Percentiles rank a stretch among this genome's conserved stretches.
Evolutionary conservation across 2,797 vertebrate species (phyloP).

Genomic region (Notolabrus celidotus): DNA sequence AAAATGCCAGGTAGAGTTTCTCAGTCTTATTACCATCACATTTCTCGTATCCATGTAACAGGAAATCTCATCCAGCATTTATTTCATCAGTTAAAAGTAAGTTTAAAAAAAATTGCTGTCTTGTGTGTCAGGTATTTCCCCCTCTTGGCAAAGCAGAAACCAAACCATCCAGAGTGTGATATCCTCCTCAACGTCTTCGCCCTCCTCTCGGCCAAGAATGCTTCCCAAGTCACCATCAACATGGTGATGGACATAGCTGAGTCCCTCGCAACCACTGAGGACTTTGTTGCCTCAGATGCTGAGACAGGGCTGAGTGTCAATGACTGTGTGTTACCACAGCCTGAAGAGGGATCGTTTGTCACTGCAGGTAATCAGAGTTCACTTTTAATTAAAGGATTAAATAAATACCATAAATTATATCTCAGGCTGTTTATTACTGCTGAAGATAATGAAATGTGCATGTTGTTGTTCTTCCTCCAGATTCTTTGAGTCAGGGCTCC

Average conservation of each 20-base stretch:
- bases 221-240: conserved; percentile 83
- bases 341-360: conserved; percentile 57
- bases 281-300: conserved; percentile 87
- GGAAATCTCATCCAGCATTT: background rate
- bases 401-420: background rate
- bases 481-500: conserved; percentile 85
- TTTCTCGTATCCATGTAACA: background rate
- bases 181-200: conserved; percentile 92
- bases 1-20: conserved; percentile 88
- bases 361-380: conserved; percentile 79
- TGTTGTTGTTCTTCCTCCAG: conserved; percentile 69
- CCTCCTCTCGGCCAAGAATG: conserved; percentile 91
- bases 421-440: background rate
- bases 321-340: conserved; percentile 75
- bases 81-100: background rate
- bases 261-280: conserved; percentile 87
- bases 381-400: background rate
- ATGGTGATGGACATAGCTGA: conserved; percentile 92
- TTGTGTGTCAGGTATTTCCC: conserved; percentile 89
- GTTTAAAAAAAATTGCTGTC: background rate
- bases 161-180: conserved; percentile 87
- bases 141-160: conserved; percentile 91
- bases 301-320: conserved; percentile 82
- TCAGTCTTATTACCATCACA: background rate
- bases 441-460: background rate